Evolutionary conservation across 2,888 invertebrate genomes (phyloP), one percentile per base, ranked within the genome.

Genomic region (Esperia sulphurella): DNA sequence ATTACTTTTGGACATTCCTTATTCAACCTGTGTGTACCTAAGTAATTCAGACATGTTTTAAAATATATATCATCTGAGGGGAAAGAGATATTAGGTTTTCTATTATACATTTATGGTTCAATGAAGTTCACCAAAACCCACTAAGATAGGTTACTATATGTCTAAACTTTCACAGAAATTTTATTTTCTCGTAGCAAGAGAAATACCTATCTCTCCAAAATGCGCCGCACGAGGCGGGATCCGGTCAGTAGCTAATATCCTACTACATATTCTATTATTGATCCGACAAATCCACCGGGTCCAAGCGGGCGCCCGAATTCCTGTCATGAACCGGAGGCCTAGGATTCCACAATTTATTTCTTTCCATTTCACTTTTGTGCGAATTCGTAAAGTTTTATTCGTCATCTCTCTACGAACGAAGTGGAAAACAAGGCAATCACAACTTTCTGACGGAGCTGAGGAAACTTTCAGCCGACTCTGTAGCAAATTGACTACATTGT

Each of bases 381-480:
- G 54, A 63, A 63, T 64, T 58, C 63, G 57, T 59, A 49, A 76
- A 79, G 69, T 79, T 78, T 75, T 71, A 76, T 79, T 72, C 69
- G 71, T 76, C 77, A 78, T 79, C 69, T 73, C 70, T 66, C 70
- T 64, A 62, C 52, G 69, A 67, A 61, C 68, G 71, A 67, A 73
- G 75, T 75, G 68, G 77, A 76, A 82, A 81, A 82, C 79, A 80
- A 81, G 78, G 76, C 80, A 83, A 83, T 83, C 79, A 78, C 70
- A 80, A 83, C 68, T 81, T 81, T 69, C 65, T 64, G 72, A 69
- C 65, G 68, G 68, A 72, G 65, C 66, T 59, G 68, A 64, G 71
- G 58, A 74, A 82, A 80, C 69, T 79, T 79, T 72, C 50, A 55
- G 68, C 51, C 54, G 67, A 61, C 65, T 70, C 65, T 71, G 74